These are phyloP conservation scores for Ametastegia equiseti DNA, from an alignment of 2,888 invertebrate genomes.

Conservation along the genomic window DNA sequence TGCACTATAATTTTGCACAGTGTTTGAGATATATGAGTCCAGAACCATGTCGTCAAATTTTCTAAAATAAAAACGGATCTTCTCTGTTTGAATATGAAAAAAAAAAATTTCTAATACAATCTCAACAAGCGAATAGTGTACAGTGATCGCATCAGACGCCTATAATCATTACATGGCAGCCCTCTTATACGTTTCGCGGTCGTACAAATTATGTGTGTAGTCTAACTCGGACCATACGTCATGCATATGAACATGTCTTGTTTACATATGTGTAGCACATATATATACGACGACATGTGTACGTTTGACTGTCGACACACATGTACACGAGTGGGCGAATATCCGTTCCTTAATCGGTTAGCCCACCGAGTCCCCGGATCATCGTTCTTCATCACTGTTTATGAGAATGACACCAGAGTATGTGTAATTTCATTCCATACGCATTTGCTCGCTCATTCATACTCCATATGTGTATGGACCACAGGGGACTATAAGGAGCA, in stretches of 20 bases:
- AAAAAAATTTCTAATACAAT: too few species aligned
- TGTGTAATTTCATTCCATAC: not conserved
- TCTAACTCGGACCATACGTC: not conserved
- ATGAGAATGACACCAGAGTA: constrained; percentile 1
- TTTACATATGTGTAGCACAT: not conserved
- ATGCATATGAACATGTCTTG: not conserved
- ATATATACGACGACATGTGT: not conserved
- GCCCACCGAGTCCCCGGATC: not conserved
- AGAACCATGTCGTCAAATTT: too few species aligned
- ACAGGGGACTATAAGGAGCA: not conserved
- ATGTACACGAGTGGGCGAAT: not conserved
- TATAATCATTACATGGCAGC: not conserved
- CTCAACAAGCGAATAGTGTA: not conserved
- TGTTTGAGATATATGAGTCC: too few species aligned
- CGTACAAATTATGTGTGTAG: not conserved
- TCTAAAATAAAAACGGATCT: too few species aligned
- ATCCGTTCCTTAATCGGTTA: constrained; percentile 1
- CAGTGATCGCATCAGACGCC: not conserved
- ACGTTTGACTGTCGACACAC: not conserved
- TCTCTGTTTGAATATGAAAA: too few species aligned
- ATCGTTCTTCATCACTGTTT: constrained; percentile 4
- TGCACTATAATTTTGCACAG: too few species aligned
- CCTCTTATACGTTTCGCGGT: not conserved
- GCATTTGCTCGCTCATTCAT: not conserved
- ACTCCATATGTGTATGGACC: too few species aligned